These are phyloP conservation scores for Junco hyemalis DNA, from an alignment of 2,113 vertebrate species.

Conservation along the genomic window DNA sequence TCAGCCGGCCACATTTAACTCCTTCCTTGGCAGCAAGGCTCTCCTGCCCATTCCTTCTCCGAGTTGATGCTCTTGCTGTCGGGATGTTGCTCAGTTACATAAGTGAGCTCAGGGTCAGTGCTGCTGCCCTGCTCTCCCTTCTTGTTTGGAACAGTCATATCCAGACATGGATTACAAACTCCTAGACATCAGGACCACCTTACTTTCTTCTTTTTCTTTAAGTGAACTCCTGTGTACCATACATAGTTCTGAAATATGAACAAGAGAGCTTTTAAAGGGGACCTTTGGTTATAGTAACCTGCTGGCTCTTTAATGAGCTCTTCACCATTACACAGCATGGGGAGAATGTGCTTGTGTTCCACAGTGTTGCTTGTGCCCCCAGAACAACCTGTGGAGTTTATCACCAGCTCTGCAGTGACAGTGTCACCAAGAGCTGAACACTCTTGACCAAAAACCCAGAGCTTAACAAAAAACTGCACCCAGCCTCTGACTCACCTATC, in stretches of 20 bases:
- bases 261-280: not conserved
- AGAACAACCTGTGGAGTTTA: not conserved
- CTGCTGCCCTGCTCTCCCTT: not conserved
- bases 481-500: not conserved
- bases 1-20: not conserved
- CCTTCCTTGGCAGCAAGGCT: not conserved
- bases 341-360: not conserved
- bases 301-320: not conserved
- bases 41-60: not conserved
- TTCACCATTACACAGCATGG: fast-evolving
- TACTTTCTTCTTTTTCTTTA: not conserved
- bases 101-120: fast-evolving
- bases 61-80: fast-evolving
- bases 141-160: not conserved
- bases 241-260: not conserved
- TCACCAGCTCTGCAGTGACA: not conserved
- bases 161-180: not conserved
- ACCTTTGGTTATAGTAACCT: not conserved
- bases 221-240: not conserved
- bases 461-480: not conserved
- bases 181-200: not conserved
- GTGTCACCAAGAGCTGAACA: not conserved
- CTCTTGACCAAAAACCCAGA: not conserved
- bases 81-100: not conserved
- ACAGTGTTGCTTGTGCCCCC: not conserved